Evolutionary conservation across 2,797 vertebrate genomes (phyloP), one percentile per base, ranked within the genome.

Genomic region (Triplophysa yarkandensis): DNA sequence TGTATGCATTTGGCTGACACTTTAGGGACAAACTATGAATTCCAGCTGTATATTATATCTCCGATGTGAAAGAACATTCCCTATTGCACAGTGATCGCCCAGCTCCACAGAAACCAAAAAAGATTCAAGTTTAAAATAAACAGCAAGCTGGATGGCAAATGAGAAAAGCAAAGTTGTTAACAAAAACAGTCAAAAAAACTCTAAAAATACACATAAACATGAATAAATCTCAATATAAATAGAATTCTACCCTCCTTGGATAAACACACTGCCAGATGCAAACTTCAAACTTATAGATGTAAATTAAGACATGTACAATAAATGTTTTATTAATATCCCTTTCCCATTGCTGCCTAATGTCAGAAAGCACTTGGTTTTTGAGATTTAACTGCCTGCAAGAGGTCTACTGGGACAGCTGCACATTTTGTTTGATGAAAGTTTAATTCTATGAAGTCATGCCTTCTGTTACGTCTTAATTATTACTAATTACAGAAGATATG

Each of bases 361-460:
- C 57, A 72, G 60, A 68, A 41, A 50, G 21, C n/a, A 50, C 36
- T n/a, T 32, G 27, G 30, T 30, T 57, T 77, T 75, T 57, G 25
- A 55, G 74, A 27, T 58, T 67, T 76, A 76, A 72, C 71, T 80
- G 65, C 21, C 39, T 67, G 30, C 54, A 68, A 62, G 73, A 39
- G 62, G 44, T 60, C 73, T 68, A 79, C 54, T 62, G 64, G 68
- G 78, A 57, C 65, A 76, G 36, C 63, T 68, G 55, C 48, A 54
- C 36, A 57, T 72, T 72, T 65, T 76, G 25, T 60, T 76, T 62
- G 52, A 72, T 72, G 72, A 72, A 80, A 72, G 62, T 76, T 80
- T 62, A 32, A 80, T 76, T 62, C 17, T 58, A n/a, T 50, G 46
- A 65, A 21, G 41, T 17, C 54, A 71, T 46, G 44, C 44, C 63